These are phyloP conservation scores for Semnopithecus entellus DNA, from an alignment of 2,113 vertebrate genomes.

Conservation along the genomic window DNA sequence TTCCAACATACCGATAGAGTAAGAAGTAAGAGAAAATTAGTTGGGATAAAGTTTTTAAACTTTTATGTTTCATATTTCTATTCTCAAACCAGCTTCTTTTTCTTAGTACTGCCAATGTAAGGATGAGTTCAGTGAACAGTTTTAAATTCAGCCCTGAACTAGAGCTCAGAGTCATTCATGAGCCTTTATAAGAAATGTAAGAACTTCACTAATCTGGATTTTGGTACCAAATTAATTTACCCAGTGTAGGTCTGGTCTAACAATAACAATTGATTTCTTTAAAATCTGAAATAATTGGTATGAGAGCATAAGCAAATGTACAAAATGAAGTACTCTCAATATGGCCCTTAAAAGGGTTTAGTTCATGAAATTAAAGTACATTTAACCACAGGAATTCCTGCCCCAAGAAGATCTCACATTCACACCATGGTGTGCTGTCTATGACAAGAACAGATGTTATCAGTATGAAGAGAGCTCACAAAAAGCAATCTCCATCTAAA, in stretches of 20 bases:
- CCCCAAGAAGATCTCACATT: background rate
- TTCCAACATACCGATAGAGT: background rate
- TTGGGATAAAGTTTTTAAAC: background rate
- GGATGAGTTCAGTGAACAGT: background rate
- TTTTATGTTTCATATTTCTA: conserved; percentile 1
- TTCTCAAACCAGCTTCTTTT: conserved; percentile 6
- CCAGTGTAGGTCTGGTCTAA: background rate
- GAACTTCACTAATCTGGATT: background rate
- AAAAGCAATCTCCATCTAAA: conserved; percentile 21
- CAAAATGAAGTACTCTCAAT: background rate
- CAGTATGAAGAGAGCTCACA: background rate
- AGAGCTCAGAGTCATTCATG: background rate
- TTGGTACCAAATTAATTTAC: background rate
- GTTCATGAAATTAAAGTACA: background rate
- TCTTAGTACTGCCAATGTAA: background rate
- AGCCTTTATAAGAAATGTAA: background rate
- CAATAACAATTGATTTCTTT: background rate
- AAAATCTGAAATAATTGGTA: background rate
- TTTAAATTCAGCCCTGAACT: background rate
- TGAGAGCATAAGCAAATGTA: background rate
- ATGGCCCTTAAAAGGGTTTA: background rate
- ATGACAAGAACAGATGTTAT: background rate
- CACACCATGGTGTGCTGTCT: background rate
- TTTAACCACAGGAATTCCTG: background rate
- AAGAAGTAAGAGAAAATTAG: background rate